phyloP scores from a whole-genome alignment of 2,888 invertebrate species.

The Liodrosophila aerea region DNA sequence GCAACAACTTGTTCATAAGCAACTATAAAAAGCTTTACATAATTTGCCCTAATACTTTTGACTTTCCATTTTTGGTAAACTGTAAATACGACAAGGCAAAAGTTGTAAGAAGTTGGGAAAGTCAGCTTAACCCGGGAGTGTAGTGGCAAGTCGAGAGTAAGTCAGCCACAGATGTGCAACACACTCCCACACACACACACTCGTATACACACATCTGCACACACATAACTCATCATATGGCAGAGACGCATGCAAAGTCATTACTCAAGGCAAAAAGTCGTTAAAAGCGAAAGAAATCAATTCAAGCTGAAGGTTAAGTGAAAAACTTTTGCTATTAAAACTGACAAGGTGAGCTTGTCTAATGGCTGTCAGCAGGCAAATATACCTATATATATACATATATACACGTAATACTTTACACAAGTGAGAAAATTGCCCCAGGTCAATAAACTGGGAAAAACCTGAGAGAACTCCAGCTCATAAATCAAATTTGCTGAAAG shows the following conservation, averaged over 20 bases:
- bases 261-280: slow-evolving; percentile 66
- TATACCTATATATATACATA: no score
- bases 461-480: slow-evolving; percentile 24
- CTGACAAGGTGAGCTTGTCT: slow-evolving; percentile 49
- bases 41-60: slow-evolving; percentile 67
- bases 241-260: slow-evolving; percentile 67
- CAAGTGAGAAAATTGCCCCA: slow-evolving; percentile 40
- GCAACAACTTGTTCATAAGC: slow-evolving; percentile 18
- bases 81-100: slow-evolving; percentile 43
- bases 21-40: slow-evolving; percentile 56
- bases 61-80: slow-evolving; percentile 56
- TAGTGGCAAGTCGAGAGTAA: slow-evolving; percentile 8
- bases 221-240: slow-evolving; percentile 54
- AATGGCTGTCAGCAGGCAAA: slow-evolving; percentile 37
- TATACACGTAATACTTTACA: no score
- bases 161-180: slow-evolving; percentile 42
- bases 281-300: slow-evolving; percentile 61
- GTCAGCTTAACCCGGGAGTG: slow-evolving; percentile 47
- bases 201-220: slow-evolving; percentile 5
- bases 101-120: slow-evolving; percentile 55
- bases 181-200: slow-evolving; percentile 25
- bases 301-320: slow-evolving; percentile 65
- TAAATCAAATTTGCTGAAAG: slow-evolving; percentile 41
- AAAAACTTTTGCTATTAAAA: slow-evolving; percentile 64
- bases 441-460: slow-evolving; percentile 44